phyloP scores from a whole-genome alignment of 2,888 invertebrate species.

The Metellina segmentata region DNA sequence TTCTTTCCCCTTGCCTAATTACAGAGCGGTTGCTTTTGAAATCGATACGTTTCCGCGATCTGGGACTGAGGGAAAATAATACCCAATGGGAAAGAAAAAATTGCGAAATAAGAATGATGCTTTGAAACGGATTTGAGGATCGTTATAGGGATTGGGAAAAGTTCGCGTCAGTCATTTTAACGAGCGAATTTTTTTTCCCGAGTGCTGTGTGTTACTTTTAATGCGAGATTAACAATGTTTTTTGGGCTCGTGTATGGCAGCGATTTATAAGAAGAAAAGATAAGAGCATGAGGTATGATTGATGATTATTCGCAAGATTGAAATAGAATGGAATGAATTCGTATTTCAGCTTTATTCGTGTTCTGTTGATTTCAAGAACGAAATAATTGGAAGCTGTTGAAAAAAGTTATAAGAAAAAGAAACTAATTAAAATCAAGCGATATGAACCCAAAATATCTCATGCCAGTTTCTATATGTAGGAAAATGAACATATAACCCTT shows the following conservation, averaged over 20 bases:
- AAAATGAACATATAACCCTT: too few relatives aligned
- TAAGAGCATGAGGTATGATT: background rate
- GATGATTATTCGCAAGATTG: background rate
- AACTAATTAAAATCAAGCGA: too few relatives aligned
- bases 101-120: background rate
- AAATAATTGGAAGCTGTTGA: too few relatives aligned
- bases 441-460: too few relatives aligned
- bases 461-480: too few relatives aligned
- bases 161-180: background rate
- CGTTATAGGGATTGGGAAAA: background rate
- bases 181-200: background rate
- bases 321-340: too few relatives aligned
- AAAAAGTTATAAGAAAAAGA: too few relatives aligned
- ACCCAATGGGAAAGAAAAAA: background rate
- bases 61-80: background rate
- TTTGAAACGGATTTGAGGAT: conserved; percentile 1
- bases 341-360: too few relatives aligned
- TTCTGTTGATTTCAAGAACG: too few relatives aligned
- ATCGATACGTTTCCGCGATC: conserved; percentile 29
- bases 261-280: background rate
- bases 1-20: conserved; percentile 31
- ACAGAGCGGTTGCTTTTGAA: conserved; percentile 64
- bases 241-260: background rate
- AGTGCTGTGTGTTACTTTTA: background rate
- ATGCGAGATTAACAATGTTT: background rate